Evolutionary conservation across 2,113 vertebrate genomes (phyloP), one percentile per base, ranked within the genome.

Genomic region (Pygoscelis adeliae): DNA sequence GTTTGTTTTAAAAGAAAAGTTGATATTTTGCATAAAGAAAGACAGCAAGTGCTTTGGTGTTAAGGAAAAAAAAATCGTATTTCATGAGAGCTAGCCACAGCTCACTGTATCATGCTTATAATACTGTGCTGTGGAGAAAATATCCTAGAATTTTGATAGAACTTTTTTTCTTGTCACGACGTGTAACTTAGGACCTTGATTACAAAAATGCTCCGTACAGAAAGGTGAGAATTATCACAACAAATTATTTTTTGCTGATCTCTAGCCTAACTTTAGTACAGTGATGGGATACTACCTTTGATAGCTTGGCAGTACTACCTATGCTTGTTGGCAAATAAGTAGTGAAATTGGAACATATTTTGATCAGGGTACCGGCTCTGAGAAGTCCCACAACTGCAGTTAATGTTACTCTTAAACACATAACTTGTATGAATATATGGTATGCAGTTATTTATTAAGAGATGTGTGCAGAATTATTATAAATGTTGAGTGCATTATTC

Each of bases 401-500:
- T 94, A 47, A 17, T 80, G n/a, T 74, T 93, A 42, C 30, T 81
- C 17, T 42, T 66, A 89, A 94, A 69, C 20, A 30, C 18, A 29
- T 74, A 62, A 72, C 66, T 71, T 74, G 4, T 71, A 25, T 71
- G 32, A 61, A 34, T 94, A 42, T n/a, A 7, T 62, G 20, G 25
- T 42, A 18, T 83, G 53, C 36, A 71, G 47, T 71, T 90, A 62
- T 67, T 93, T 91, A 30, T 36, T 81, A 62, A 80, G 85, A 95
- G 47, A 23, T 27, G 25, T 58, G 76, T 87, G 27, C 90, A 78
- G 29, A 81, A 27, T 76, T 80, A 50, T 72, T 92, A 16, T 70
- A 44, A 62, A 67, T 27, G 6, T 55, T 85, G 53, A 85, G 49
- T 87, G 26, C 36, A 16, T 85, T 81, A 55, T 72, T 94, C 36